Conservation (phyloP, 2,797 vertebrate genomes). For the Neosilurus hyrtlii region DNA sequence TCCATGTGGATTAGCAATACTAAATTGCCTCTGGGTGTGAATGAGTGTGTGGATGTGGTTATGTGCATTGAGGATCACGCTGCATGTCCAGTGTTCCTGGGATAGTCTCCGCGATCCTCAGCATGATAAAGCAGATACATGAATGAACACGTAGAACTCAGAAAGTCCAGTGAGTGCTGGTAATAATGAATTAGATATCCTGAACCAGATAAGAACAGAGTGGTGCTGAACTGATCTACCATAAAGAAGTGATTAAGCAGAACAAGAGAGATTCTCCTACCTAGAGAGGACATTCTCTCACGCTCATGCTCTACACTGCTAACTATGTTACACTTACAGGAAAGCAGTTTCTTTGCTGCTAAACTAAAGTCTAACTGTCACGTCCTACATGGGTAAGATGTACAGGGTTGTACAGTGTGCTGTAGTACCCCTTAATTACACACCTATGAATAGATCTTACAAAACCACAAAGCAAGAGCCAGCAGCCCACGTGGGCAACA, state of each 20-base stretch:
- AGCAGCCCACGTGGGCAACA: conserved; percentile 34
- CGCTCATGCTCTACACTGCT: background rate
- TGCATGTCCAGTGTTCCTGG: too few species aligned
- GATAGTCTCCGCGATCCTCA: background rate
- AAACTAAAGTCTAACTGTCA: conserved; percentile 72
- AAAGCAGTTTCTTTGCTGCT: background rate
- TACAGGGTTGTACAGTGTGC: conserved; percentile 70
- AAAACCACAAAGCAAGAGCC: conserved; percentile 53
- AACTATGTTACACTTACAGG: background rate
- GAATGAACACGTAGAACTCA: background rate
- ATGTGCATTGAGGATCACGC: too few species aligned
- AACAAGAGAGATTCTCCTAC: conserved; percentile 31
- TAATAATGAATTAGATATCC: background rate
- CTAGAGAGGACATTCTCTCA: background rate
- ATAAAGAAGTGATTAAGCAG: conserved; percentile 56
- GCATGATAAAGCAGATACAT: background rate
- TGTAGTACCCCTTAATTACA: conserved; percentile 68
- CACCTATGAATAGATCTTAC: conserved; percentile 64
- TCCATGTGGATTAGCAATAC: background rate
- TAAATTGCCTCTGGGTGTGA: background rate
- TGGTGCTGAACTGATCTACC: background rate
- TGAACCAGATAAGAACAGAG: background rate
- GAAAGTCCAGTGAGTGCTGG: background rate
- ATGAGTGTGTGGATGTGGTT: background rate
- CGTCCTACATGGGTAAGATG: conserved; percentile 64